phyloP scores from a whole-genome alignment of 2,888 invertebrate genomes.

The Lacanobia wlatinum region DNA sequence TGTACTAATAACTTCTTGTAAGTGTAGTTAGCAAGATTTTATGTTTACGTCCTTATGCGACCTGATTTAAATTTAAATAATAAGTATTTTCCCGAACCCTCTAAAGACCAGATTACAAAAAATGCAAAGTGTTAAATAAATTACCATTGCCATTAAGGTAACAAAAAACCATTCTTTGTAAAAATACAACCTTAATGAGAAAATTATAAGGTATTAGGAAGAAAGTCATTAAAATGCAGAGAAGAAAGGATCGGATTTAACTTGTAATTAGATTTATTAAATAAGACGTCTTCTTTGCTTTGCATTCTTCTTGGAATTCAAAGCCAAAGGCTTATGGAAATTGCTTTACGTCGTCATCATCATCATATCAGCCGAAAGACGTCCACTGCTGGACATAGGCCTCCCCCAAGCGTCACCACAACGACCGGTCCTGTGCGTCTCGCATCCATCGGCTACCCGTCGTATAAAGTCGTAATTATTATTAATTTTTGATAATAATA shows the following conservation, averaged over 20 bases:
- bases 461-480: too few species aligned
- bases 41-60: background rate
- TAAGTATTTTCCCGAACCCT: background rate
- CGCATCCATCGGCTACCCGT: too few species aligned
- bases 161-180: background rate
- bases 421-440: too few species aligned
- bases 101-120: background rate
- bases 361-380: too few species aligned
- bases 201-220: constrained; percentile 17
- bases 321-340: background rate
- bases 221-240: constrained; percentile 28
- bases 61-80: background rate
- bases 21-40: too few species aligned
- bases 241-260: constrained; percentile 6
- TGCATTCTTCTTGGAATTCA: background rate
- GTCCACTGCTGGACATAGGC: too few species aligned
- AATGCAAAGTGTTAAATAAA: background rate
- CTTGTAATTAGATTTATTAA: constrained; percentile 3
- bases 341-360: too few species aligned
- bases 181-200: constrained; percentile 17
- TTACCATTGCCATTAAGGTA: constrained; percentile 6
- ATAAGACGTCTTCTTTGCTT: background rate
- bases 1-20: too few species aligned
- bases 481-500: too few species aligned
- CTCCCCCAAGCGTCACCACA: too few species aligned